Evolutionary conservation across 2,113 vertebrate species (phyloP).

Genomic region (Pelmatolapia mariae): DNA sequence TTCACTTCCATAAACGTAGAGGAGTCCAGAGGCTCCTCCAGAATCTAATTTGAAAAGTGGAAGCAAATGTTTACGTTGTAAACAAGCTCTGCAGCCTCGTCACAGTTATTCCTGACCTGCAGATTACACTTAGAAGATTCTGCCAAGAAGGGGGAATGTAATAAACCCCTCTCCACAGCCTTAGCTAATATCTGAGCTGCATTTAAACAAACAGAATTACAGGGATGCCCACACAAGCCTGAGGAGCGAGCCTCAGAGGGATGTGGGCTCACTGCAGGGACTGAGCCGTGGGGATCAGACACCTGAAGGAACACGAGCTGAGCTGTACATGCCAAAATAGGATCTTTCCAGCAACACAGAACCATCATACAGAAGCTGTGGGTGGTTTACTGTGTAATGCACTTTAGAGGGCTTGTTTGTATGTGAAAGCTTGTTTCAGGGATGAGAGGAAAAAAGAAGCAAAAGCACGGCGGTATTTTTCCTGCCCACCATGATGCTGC

Average conservation of each 20-base stretch:
- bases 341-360: constrained; percentile 4
- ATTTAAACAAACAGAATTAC: constrained; percentile 45
- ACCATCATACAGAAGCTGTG: constrained; percentile 1
- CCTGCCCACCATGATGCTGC: neutral
- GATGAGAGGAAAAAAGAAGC: neutral
- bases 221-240: neutral
- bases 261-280: neutral
- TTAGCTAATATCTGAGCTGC: constrained; percentile 54
- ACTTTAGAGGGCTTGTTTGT: constrained; percentile 32
- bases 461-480: neutral
- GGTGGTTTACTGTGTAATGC: neutral
- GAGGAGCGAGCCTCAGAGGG: neutral
- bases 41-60: constrained; percentile 55
- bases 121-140: constrained; percentile 31
- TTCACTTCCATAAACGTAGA: neutral
- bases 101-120: constrained; percentile 42
- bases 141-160: constrained; percentile 5
- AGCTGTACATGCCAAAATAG: neutral
- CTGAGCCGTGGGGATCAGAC: neutral
- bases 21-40: neutral
- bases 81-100: constrained; percentile 40
- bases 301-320: neutral
- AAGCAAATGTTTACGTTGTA: constrained; percentile 57
- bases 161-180: constrained; percentile 13
- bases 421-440: constrained; percentile 9